These are phyloP conservation scores for Xenopus borealis DNA, from an alignment of 2,113 vertebrate species.

Conservation along the genomic window DNA sequence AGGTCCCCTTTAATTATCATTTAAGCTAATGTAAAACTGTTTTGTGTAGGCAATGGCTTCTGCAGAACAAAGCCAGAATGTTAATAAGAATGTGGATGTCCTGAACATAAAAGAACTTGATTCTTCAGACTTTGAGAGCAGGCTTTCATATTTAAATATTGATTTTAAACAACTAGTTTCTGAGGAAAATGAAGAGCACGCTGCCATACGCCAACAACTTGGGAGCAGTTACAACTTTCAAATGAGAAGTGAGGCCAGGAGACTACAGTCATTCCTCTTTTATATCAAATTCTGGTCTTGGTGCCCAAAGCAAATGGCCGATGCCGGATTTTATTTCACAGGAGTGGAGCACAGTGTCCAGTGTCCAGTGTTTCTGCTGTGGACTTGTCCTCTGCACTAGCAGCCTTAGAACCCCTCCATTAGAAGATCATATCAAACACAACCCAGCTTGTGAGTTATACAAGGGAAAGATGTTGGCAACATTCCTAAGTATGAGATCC, in stretches of 20 bases:
- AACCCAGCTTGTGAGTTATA: conserved; percentile 37
- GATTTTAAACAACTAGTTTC: background rate
- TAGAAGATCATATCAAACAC: conserved; percentile 9
- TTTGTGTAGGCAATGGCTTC: background rate
- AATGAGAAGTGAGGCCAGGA: conserved; percentile 40
- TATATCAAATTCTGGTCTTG: background rate
- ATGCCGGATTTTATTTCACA: conserved; percentile 41
- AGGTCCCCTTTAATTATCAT: too few species aligned
- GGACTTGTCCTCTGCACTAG: conserved; percentile 26
- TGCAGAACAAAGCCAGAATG: background rate
- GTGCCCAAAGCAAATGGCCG: conserved; percentile 40
- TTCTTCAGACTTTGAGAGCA: background rate
- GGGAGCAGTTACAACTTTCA: conserved; percentile 12
- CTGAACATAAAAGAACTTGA: conserved; percentile 25
- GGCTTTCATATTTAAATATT: fast-evolving
- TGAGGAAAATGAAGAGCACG: conserved; percentile 22
- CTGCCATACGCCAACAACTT: background rate
- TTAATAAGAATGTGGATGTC: background rate
- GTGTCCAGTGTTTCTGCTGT: conserved; percentile 44
- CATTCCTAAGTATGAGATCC: too few species aligned
- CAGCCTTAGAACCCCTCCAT: background rate
- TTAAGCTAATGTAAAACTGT: background rate
- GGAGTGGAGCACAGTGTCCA: too few species aligned
- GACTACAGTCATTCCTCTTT: conserved; percentile 27
- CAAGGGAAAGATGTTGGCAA: conserved; percentile 32